These are phyloP conservation scores for Morus bassanus DNA, from an alignment of 2,797 vertebrate genomes.

Conservation along the genomic window DNA sequence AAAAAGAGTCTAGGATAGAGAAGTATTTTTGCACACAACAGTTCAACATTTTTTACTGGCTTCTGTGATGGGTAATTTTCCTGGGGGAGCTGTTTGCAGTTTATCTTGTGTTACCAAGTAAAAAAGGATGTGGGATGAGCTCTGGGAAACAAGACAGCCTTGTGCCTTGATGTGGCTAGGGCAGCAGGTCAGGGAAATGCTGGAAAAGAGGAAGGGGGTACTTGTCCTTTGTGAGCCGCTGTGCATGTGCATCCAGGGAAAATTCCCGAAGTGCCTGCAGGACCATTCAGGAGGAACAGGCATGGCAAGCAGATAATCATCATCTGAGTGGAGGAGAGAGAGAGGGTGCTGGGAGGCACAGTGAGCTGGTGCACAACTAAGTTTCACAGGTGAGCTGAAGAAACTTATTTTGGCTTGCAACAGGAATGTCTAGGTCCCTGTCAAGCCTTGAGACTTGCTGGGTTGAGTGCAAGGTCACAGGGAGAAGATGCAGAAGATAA, in stretches of 20 bases:
- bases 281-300: background rate
- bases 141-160: background rate
- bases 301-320: fast-evolving
- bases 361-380: background rate
- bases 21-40: background rate
- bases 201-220: background rate
- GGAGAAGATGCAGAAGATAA: background rate
- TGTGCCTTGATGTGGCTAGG: background rate
- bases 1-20: background rate
- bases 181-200: background rate
- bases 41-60: background rate
- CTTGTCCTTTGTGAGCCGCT: background rate
- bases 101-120: background rate
- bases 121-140: background rate
- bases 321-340: background rate
- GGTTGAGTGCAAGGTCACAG: background rate
- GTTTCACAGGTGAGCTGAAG: background rate
- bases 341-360: background rate
- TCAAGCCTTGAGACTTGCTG: background rate
- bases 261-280: background rate
- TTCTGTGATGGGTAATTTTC: background rate
- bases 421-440: background rate
- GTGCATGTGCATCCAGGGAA: background rate
- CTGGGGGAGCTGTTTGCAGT: background rate
- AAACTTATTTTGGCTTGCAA: background rate